Evolutionary conservation across 2,797 vertebrate genomes (phyloP).

Genomic region (Onychomys leucogaster): DNA sequence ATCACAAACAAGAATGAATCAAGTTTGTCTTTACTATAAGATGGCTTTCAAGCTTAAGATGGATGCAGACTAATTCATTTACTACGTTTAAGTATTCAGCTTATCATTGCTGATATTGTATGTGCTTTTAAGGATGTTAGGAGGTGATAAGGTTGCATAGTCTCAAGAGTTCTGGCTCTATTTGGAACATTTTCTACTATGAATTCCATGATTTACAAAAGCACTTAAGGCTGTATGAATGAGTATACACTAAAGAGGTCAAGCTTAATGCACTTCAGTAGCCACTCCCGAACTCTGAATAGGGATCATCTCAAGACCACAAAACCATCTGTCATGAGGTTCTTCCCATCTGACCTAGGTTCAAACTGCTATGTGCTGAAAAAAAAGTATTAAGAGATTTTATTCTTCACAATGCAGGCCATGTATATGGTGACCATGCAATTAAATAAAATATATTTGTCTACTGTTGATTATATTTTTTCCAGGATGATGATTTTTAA

Average conservation of each 20-base stretch:
- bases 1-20: background rate
- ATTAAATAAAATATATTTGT: constrained; percentile 41
- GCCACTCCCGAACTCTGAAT: background rate
- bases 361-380: constrained; percentile 4
- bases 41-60: background rate
- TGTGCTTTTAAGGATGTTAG: background rate
- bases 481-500: background rate
- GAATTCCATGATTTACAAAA: background rate
- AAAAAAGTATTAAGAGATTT: background rate
- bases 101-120: background rate
- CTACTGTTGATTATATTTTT: background rate
- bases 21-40: background rate
- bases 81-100: constrained; percentile 10
- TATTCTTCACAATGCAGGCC: background rate
- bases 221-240: background rate
- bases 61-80: background rate
- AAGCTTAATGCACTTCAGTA: background rate
- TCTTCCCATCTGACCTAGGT: background rate
- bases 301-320: background rate
- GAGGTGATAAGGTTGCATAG: background rate
- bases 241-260: constrained; percentile 5
- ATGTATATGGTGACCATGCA: background rate
- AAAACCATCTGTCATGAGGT: background rate
- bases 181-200: constrained; percentile 26
- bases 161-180: background rate